Evolutionary conservation across 2,113 vertebrate species (phyloP).

Genomic region (Vulpes vulpes): DNA sequence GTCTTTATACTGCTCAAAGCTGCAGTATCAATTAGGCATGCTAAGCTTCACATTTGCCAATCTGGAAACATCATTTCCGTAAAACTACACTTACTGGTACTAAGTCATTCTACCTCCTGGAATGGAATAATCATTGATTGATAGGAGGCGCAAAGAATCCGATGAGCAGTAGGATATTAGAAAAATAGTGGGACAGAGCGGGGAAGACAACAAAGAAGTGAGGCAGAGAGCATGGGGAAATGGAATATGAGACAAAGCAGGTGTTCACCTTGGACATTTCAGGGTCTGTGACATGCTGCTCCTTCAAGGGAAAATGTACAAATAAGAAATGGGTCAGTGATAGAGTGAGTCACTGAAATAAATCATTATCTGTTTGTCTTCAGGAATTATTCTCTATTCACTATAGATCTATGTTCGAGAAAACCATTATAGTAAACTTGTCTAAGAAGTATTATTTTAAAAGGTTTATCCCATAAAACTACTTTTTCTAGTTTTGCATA

Average conservation of each 20-base stretch:
- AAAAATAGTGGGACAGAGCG: background rate
- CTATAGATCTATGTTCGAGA: background rate
- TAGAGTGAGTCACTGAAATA: background rate
- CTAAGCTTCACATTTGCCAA: background rate
- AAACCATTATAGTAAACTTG: background rate
- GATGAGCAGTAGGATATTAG: background rate
- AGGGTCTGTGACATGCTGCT: background rate
- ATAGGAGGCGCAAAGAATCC: background rate
- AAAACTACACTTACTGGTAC: background rate
- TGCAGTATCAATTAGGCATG: background rate
- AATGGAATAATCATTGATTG: background rate
- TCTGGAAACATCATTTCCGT: background rate
- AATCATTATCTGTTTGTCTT: slow-evolving; percentile 17
- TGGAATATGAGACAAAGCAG: background rate
- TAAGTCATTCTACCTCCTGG: background rate
- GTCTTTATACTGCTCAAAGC: background rate
- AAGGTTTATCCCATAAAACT: background rate
- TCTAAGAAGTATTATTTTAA: background rate
- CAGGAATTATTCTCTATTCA: background rate
- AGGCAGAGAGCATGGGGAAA: background rate
- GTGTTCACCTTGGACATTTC: background rate
- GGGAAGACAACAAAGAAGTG: background rate
- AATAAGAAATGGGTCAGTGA: background rate
- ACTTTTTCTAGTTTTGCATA: background rate
- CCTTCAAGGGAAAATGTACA: background rate